Evolutionary conservation across 1,140 invertebrate species (phyloP).

Genomic region (Drosophila ercepeae): DNA sequence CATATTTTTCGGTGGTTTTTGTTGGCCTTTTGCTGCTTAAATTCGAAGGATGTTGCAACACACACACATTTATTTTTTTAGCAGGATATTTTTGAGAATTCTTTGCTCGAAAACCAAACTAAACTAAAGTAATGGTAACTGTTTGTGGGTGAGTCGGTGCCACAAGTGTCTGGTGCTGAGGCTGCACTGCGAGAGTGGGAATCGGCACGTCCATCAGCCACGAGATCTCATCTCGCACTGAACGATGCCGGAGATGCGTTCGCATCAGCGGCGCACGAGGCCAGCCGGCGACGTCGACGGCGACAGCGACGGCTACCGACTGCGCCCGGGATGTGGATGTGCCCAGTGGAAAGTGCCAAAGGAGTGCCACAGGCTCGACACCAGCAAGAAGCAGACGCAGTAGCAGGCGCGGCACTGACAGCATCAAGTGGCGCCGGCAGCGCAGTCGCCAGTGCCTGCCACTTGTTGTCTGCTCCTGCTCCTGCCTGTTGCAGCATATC

Average conservation of each 20-base stretch:
- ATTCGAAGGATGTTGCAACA: conserved; percentile 15
- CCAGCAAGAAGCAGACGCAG: background rate
- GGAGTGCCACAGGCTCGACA: conserved; percentile 5
- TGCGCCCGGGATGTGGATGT: conserved; percentile 57
- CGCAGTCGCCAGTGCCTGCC: conserved; percentile 43
- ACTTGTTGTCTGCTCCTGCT: conserved; percentile 69
- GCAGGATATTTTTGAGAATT: background rate
- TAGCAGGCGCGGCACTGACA: conserved; percentile 8
- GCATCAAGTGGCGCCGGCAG: conserved; percentile 17
- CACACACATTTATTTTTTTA: conserved; percentile 38
- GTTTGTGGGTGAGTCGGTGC: conserved; percentile 24
- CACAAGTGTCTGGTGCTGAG: conserved; percentile 53
- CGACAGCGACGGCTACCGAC: conserved; percentile 38
- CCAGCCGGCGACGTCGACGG: conserved; percentile 52
- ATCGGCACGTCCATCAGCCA: conserved; percentile 83
- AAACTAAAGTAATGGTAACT: conserved; percentile 13
- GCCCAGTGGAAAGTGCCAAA: conserved; percentile 40
- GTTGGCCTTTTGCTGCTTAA: conserved; percentile 20
- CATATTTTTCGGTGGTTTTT: conserved; percentile 60
- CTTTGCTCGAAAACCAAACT: conserved; percentile 11
- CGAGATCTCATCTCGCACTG: conserved; percentile 84
- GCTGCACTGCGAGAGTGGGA: conserved; percentile 63
- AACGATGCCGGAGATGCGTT: conserved; percentile 49
- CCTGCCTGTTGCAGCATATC: conserved; percentile 52
- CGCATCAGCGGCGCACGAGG: conserved; percentile 54